Evolutionary conservation across 2,113 vertebrate species (phyloP).

Genomic region (Lates calcarifer): DNA sequence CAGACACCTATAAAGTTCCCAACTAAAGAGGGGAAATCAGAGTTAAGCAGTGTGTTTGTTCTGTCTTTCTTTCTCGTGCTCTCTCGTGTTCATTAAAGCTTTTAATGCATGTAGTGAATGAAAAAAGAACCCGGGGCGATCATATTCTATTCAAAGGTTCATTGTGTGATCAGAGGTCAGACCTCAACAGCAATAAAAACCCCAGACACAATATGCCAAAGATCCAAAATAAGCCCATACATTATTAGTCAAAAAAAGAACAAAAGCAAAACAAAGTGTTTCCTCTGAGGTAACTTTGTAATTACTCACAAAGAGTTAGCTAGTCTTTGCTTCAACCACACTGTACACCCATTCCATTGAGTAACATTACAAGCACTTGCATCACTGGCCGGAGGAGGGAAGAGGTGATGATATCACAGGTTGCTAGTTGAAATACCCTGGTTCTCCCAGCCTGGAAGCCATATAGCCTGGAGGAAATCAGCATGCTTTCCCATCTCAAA

Average conservation of each 20-base stretch:
- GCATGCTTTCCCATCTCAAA: neutral
- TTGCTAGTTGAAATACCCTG: neutral
- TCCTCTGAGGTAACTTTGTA: constrained; percentile 14
- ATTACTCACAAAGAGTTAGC: neutral
- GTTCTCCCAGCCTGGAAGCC: neutral
- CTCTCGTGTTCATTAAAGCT: constrained; percentile 9
- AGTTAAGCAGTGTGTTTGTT: neutral
- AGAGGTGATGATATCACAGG: constrained; percentile 37
- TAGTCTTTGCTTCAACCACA: constrained; percentile 15
- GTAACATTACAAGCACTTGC: constrained; percentile 54
- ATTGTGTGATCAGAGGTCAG: constrained; percentile 1
- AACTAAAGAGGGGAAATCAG: constrained; percentile 40
- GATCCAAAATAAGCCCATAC: neutral
- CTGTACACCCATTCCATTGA: neutral
- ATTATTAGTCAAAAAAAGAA: neutral
- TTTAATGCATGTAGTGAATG: constrained; percentile 20
- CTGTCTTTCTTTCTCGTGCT: constrained; percentile 5
- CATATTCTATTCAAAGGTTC: neutral
- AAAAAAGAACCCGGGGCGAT: neutral
- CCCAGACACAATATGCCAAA: neutral
- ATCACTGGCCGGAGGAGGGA: constrained; percentile 44
- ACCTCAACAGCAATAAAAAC: neutral
- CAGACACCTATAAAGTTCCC: constrained; percentile 80
- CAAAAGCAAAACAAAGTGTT: neutral
- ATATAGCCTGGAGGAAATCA: neutral